These are phyloP conservation scores for Drosophila melanosoma DNA, from an alignment of 2,888 invertebrate genomes.

Conservation along the genomic window DNA sequence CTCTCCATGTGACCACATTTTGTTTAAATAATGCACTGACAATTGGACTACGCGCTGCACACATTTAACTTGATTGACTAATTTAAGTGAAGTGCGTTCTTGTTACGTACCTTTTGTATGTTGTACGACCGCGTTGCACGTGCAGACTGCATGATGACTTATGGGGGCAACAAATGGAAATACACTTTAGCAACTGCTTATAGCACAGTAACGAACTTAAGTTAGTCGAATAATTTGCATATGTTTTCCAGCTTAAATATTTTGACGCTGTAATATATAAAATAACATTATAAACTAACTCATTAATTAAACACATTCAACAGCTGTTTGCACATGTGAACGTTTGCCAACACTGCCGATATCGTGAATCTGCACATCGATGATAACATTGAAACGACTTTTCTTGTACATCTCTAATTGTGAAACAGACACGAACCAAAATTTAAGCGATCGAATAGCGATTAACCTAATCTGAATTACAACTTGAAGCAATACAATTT, in stretches of 20 bases:
- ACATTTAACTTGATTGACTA: constrained; percentile 62
- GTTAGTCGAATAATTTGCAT: background rate
- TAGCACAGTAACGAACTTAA: background rate
- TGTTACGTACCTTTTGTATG: constrained; percentile 57
- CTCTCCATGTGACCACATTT: constrained; percentile 41
- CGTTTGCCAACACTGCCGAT: constrained; percentile 28
- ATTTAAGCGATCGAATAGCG: constrained; percentile 49
- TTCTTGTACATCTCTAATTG: constrained; percentile 39
- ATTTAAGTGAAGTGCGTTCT: constrained; percentile 37
- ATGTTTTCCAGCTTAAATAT: background rate
- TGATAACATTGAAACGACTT: constrained; percentile 18
- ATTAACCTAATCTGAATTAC: constrained; percentile 42
- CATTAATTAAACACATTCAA: constrained; percentile 21
- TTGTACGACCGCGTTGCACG: constrained; percentile 26
- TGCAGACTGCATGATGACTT: constrained; percentile 48
- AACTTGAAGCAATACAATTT: constrained; percentile 27
- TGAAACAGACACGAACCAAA: constrained; percentile 49
- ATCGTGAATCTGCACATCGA: constrained; percentile 22
- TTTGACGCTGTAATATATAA: no score
- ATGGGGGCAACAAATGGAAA: background rate
- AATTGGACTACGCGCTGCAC: constrained; percentile 61
- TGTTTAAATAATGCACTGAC: constrained; percentile 54
- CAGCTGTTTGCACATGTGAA: constrained; percentile 35
- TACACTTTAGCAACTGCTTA: background rate
- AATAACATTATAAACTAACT: background rate